phyloP scores from a whole-genome alignment of 2,797 vertebrate species.

The Xiphorhynchus erythropygius region DNA sequence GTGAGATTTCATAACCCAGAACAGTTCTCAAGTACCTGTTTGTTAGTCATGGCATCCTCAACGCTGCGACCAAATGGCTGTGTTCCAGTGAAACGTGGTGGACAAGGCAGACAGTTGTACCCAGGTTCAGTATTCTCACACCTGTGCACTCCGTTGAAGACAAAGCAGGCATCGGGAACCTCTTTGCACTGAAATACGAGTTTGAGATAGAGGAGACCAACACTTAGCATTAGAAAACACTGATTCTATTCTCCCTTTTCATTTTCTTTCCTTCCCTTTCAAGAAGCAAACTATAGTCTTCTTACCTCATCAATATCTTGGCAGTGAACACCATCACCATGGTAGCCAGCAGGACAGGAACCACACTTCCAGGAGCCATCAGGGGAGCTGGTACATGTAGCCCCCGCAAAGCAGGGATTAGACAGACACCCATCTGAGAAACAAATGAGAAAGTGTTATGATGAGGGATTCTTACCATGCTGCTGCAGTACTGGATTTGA shows the following conservation, averaged over 20 bases:
- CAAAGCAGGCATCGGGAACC: slow-evolving; percentile 92
- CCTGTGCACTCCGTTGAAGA: slow-evolving; percentile 87
- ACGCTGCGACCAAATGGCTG: slow-evolving; percentile 91
- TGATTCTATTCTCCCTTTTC: background rate
- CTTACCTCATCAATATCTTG: slow-evolving; percentile 93
- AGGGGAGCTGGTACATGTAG: slow-evolving; percentile 88
- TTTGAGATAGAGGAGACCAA: background rate
- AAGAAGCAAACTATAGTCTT: background rate
- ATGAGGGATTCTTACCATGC: background rate
- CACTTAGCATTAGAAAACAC: background rate
- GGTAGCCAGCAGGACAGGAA: slow-evolving; percentile 89
- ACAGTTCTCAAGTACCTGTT: slow-evolving; percentile 83
- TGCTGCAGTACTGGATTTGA: background rate
- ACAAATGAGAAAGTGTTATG: background rate
- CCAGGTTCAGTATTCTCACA: slow-evolving; percentile 95
- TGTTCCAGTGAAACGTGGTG: slow-evolving; percentile 87
- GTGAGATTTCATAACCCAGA: background rate
- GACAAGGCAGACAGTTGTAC: slow-evolving; percentile 95
- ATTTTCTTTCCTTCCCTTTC: background rate
- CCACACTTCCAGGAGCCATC: slow-evolving; percentile 96
- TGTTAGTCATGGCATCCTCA: slow-evolving; percentile 89
- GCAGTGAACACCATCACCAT: slow-evolving; percentile 89
- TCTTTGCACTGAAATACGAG: slow-evolving; percentile 82
- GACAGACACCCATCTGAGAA: slow-evolving; percentile 93
- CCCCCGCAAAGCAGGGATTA: slow-evolving; percentile 91